These are phyloP conservation scores for Condylostylus longicornis DNA, from an alignment of 1,140 invertebrate species.

Conservation along the genomic window DNA sequence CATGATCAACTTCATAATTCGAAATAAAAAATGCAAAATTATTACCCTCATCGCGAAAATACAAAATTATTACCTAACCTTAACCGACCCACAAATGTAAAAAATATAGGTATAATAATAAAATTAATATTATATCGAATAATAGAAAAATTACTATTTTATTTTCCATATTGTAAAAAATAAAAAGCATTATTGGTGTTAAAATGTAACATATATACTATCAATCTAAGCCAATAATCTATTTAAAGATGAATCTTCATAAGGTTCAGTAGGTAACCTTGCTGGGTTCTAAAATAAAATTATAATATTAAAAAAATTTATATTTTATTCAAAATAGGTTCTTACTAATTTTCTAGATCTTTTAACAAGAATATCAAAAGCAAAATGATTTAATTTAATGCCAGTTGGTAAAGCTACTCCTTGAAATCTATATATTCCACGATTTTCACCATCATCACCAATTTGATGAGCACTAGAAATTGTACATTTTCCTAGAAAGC, in stretches of 20 bases:
- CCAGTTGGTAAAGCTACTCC: constrained; percentile 70
- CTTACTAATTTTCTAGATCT: constrained; percentile 57
- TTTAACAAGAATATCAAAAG: constrained; percentile 58
- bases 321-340: constrained; percentile 8
- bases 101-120: too few species aligned
- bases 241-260: constrained; percentile 22
- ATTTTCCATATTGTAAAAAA: too few species aligned
- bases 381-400: constrained; percentile 65
- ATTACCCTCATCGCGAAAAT: too few species aligned
- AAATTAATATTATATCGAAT: too few species aligned
- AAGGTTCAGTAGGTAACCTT: constrained; percentile 33
- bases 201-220: too few species aligned
- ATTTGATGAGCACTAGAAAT: constrained; percentile 57
- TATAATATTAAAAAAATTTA: constrained; percentile 3
- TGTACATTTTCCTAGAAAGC: constrained; percentile 55
- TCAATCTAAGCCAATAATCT: too few species aligned
- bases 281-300: constrained; percentile 33
- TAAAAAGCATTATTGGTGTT: too few species aligned
- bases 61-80: too few species aligned
- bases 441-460: constrained; percentile 35
- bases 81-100: too few species aligned
- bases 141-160: too few species aligned
- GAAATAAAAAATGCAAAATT: too few species aligned
- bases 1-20: too few species aligned
- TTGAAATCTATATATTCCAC: constrained; percentile 70